phyloP scores from a whole-genome alignment of 2,888 invertebrate genomes.

The Coelinius sp. region DNA sequence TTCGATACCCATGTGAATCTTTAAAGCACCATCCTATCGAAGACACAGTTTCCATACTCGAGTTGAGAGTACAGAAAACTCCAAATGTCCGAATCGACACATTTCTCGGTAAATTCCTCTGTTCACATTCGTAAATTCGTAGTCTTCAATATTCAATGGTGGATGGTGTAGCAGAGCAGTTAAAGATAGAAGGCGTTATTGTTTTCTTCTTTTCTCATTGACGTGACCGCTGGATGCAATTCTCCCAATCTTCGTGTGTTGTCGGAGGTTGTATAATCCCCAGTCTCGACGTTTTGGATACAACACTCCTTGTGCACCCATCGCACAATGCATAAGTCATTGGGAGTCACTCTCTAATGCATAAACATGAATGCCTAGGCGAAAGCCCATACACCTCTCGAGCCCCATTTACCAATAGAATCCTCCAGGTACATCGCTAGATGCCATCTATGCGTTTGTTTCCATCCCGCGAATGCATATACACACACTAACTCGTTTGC shows the following conservation, averaged over 20 bases:
- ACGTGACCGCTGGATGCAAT: background rate
- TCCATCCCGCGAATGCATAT: slow-evolving; percentile 25
- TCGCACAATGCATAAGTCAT: slow-evolving; percentile 20
- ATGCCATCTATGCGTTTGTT: slow-evolving; percentile 37
- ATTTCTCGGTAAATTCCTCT: background rate
- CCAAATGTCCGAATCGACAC: slow-evolving; percentile 5
- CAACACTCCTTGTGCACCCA: slow-evolving; percentile 1
- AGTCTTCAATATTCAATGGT: slow-evolving; percentile 6
- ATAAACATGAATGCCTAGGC: slow-evolving; percentile 22
- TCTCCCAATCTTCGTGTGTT: background rate
- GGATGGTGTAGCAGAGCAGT: background rate
- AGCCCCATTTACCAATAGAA: background rate
- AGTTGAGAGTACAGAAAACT: background rate
- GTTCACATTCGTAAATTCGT: slow-evolving; percentile 14
- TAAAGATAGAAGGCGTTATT: background rate
- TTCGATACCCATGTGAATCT: slow-evolving; percentile 12
- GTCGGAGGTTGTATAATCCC: slow-evolving; percentile 14
- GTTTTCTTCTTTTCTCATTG: background rate
- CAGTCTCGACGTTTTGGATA: slow-evolving; percentile 8
- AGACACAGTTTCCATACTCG: background rate
- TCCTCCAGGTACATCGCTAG: background rate
- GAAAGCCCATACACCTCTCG: background rate
- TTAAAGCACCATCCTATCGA: background rate
- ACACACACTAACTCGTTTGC: slow-evolving; percentile 1
- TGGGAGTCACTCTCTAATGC: slow-evolving; percentile 15